A percentile compares a stretch with the other conserved stretches of the same genome.
Evolutionary conservation across 2,888 invertebrate genomes (phyloP).

Genomic region (Adelphocoris suturalis): DNA sequence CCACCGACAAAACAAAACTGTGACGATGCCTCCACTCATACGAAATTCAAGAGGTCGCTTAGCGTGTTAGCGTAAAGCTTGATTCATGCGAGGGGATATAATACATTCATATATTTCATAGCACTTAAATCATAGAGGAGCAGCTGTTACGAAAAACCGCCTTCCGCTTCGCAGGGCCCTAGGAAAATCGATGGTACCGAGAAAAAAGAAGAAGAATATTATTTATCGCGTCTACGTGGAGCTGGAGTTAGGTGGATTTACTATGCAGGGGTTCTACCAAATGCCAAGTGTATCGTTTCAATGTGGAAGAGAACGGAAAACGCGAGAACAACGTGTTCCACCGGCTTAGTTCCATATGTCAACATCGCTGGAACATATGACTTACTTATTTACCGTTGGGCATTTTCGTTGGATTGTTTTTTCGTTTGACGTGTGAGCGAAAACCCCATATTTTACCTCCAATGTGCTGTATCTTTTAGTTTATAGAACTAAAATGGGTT

Average conservation of each 20-base stretch:
- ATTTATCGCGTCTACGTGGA: constrained; percentile 36
- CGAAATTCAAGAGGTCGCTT: too few relatives aligned
- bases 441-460: too few relatives aligned
- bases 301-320: background rate
- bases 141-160: constrained; percentile 7
- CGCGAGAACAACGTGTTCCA: background rate
- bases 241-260: background rate
- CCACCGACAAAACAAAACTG: too few relatives aligned
- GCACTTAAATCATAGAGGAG: constrained; percentile 17
- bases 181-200: background rate
- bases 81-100: too few relatives aligned
- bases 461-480: too few relatives aligned
- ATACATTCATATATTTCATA: background rate
- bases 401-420: background rate
- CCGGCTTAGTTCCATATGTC: constrained; percentile 6
- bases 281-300: background rate
- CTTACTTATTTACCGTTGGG: background rate
- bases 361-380: background rate
- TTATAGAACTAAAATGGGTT: too few relatives aligned
- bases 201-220: background rate
- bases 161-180: background rate
- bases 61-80: too few relatives aligned
- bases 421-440: too few relatives aligned
- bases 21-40: too few relatives aligned
- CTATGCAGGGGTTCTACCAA: constrained; percentile 24